A percentile compares a stretch with the other conserved stretches of the same genome.
These are phyloP conservation scores for Stichopus horrens DNA, from an alignment of 53 echinoderm and acorn worm species.

Conservation along the genomic window DNA sequence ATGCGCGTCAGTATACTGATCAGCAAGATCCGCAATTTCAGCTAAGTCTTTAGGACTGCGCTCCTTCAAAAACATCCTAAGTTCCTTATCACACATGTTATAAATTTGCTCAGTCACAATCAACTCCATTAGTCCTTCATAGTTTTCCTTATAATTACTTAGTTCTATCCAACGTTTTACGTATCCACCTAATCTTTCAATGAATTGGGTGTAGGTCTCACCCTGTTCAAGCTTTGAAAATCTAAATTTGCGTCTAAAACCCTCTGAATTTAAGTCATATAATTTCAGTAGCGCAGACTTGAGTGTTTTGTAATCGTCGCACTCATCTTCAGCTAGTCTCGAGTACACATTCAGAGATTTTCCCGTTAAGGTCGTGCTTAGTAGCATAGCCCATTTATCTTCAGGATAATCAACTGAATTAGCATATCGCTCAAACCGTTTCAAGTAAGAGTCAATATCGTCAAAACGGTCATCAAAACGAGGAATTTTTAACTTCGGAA, in stretches of 20 bases:
- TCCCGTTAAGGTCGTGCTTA: slow-evolving; percentile 61
- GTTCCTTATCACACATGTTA: slow-evolving; percentile 54
- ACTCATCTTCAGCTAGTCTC: slow-evolving; percentile 48
- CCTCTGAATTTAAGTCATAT: slow-evolving; percentile 58
- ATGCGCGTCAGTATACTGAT: slow-evolving; percentile 68
- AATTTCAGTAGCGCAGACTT: slow-evolving; percentile 47
- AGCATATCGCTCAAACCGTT: slow-evolving; percentile 65
- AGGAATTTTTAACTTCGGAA: slow-evolving; percentile 53
- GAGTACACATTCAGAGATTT: slow-evolving; percentile 65
- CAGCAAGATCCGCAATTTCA: slow-evolving; percentile 50
- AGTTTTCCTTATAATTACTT: background rate
- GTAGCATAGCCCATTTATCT: slow-evolving; percentile 52
- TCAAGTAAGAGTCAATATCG: slow-evolving; percentile 65
- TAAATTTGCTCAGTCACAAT: slow-evolving; percentile 58
- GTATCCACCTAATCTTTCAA: slow-evolving; percentile 45
- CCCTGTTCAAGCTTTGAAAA: slow-evolving; percentile 48
- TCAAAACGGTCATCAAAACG: slow-evolving; percentile 65
- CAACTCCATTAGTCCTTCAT: slow-evolving; percentile 51
- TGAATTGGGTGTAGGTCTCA: slow-evolving; percentile 54
- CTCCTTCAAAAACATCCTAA: slow-evolving; percentile 61
- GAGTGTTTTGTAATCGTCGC: slow-evolving; percentile 37
- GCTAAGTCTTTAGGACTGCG: slow-evolving; percentile 40
- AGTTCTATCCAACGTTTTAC: slow-evolving; percentile 64
- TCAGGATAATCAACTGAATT: slow-evolving; percentile 45
- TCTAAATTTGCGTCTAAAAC: slow-evolving; percentile 61